phyloP scores from a whole-genome alignment of 2,113 vertebrate genomes.

The Tenebrosternarchus preto region DNA sequence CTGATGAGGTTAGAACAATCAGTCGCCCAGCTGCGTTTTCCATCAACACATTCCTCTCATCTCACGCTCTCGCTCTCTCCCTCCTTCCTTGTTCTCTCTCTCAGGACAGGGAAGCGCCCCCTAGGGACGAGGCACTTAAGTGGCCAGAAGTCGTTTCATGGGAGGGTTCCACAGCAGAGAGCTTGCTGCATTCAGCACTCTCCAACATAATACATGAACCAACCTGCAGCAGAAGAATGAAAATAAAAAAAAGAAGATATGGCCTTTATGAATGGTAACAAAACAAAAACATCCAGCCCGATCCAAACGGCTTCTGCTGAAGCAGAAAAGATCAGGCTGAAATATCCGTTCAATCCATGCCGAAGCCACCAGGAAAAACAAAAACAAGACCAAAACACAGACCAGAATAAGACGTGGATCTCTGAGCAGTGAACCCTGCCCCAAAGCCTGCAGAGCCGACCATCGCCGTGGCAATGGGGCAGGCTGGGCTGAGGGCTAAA shows the following conservation, averaged over 20 bases:
- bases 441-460: background rate
- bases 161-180: slow-evolving; percentile 64
- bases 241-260: background rate
- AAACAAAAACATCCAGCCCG: background rate
- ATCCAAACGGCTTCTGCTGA: background rate
- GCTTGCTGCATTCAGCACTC: background rate
- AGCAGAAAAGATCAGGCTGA: background rate
- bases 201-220: background rate
- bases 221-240: background rate
- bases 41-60: slow-evolving; percentile 82
- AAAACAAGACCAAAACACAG: background rate
- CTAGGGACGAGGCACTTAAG: slow-evolving; percentile 71
- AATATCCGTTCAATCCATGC: background rate
- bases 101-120: slow-evolving; percentile 61
- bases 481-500: too few relatives aligned
- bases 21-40: slow-evolving; percentile 80
- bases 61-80: slow-evolving; percentile 72
- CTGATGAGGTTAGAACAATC: slow-evolving; percentile 79
- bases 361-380: background rate
- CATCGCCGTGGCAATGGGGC: too few relatives aligned
- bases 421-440: background rate
- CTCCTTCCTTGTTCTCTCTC: slow-evolving; percentile 57
- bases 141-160: slow-evolving; percentile 70
- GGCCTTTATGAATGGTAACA: background rate
- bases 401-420: background rate